A percentile compares a stretch with the other conserved stretches of the same genome.
These are phyloP conservation scores for Epizoanthus illoricatus DNA, from an alignment of 92 coral and sea anemone species.

Conservation along the genomic window DNA sequence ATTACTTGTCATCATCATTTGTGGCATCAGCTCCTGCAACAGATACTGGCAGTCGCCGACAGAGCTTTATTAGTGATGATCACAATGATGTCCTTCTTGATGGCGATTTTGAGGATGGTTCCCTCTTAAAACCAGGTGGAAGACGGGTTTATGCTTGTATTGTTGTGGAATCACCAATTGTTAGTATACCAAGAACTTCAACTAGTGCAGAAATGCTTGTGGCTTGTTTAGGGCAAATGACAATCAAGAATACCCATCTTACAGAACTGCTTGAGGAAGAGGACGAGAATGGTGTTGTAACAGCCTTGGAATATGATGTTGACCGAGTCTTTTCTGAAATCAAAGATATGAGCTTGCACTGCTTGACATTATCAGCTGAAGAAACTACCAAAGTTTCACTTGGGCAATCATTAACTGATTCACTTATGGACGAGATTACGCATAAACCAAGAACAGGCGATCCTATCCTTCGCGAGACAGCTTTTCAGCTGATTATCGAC, in stretches of 20 bases:
- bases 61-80: slow-evolving; percentile 69
- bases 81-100: slow-evolving; percentile 53
- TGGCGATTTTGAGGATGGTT: slow-evolving; percentile 67
- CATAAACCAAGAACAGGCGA: slow-evolving; percentile 61
- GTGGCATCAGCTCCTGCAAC: slow-evolving; percentile 58
- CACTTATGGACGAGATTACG: slow-evolving; percentile 58
- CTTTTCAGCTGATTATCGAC: slow-evolving; percentile 79
- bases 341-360: slow-evolving; percentile 89
- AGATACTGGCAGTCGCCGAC: slow-evolving; percentile 70
- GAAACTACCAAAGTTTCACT: slow-evolving; percentile 44
- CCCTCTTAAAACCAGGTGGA: slow-evolving; percentile 40
- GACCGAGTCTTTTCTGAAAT: slow-evolving; percentile 88
- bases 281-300: slow-evolving; percentile 42
- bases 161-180: slow-evolving; percentile 84
- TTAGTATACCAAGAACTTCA: slow-evolving; percentile 81
- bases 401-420: slow-evolving; percentile 51
- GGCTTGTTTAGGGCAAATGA: slow-evolving; percentile 85
- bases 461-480: slow-evolving; percentile 90
- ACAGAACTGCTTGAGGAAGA: slow-evolving; percentile 56
- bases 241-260: slow-evolving; percentile 84
- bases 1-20: slow-evolving; percentile 89
- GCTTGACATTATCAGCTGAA: slow-evolving; percentile 49
- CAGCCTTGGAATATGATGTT: slow-evolving; percentile 63
- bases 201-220: slow-evolving; percentile 82
- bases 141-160: slow-evolving; percentile 79